Percentiles rank a stretch among this genome's conserved stretches.
Evolutionary conservation across 2,113 vertebrate genomes (phyloP).

Genomic region (Hystrix cristata): DNA sequence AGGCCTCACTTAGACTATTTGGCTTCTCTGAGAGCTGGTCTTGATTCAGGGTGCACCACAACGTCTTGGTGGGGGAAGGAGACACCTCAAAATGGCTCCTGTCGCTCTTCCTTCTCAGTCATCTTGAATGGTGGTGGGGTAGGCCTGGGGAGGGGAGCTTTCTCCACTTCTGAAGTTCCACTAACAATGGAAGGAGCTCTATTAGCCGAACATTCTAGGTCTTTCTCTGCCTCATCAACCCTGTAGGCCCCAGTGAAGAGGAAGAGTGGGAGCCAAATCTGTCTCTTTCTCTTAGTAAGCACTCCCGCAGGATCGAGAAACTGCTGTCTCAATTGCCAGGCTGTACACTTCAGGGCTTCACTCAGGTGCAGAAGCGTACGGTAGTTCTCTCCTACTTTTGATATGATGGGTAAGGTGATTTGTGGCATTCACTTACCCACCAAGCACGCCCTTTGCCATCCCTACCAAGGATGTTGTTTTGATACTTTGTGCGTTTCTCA

Average conservation of each 20-base stretch:
- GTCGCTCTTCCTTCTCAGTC: neutral
- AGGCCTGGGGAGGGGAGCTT: neutral
- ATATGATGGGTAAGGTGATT: neutral
- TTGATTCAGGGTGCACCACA: neutral
- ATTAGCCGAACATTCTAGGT: neutral
- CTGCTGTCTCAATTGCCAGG: neutral
- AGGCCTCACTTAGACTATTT: neutral
- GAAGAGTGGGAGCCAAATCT: neutral
- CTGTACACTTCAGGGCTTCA: neutral
- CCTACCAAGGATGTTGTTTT: slow-evolving; percentile 50
- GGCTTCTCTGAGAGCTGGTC: neutral
- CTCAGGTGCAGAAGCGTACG: neutral
- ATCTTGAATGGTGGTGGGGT: neutral
- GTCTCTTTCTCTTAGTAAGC: neutral
- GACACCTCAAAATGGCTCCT: neutral
- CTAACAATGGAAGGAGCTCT: neutral
- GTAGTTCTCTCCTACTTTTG: neutral
- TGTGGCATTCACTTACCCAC: neutral
- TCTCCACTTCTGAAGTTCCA: neutral
- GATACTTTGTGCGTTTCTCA: slow-evolving; percentile 46
- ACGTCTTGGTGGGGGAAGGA: neutral
- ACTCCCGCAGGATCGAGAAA: neutral
- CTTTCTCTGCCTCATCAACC: neutral
- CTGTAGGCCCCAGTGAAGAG: neutral
- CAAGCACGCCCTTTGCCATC: neutral